Evolutionary conservation across 35 echinoderm and acorn worm genomes (phyloP), one percentile per base, ranked within the genome.

Genomic region (Apostichopus parvimensis): DNA sequence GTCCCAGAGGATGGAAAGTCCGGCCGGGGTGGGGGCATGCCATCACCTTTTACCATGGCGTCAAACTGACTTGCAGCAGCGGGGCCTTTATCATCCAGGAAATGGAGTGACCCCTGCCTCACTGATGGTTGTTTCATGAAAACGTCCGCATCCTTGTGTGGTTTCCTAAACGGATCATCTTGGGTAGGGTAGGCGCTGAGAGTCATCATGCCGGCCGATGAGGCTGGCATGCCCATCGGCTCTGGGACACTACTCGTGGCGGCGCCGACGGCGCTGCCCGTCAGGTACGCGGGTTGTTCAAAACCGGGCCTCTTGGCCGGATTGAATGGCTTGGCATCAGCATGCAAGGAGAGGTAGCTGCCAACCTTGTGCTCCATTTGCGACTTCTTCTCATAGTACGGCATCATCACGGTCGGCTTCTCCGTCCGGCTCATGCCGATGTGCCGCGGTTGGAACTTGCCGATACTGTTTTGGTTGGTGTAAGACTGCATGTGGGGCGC

Each of bases 321-420:
- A 54, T 94, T 97, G 83, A 97, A 97, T 26, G 95, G 95, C 55
- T 97, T 97, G 8, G 95, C 95, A 76, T 97, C 95, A 5, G 94
- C 93, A 94, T 96, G 95, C 23, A 94, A 91, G 25, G 93, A 92
- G 59, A 96, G 93, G 80, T 94, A 91, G 78, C 95, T 94, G 53
- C 95, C 90, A 12, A 73, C 62, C 13, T 72, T 93, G 1, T 78
- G 92, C 6, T 85, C 84, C 80, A 90, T 92, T 10, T 53, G 22
- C n/a, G 79, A 75, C 54, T 85, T 76, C 93, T 94, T 91, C 56
- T 25, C 78, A 55, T 15, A 53, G 81, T 64, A 61, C 53, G 26
- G 82, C 76, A 90, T 73, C 76, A 59, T 56, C 58, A 55, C 61
- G 8, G 70, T 17, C 64, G 73, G 81, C 53, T 92, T 91, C 87